These are phyloP conservation scores for Antitype chi DNA, from an alignment of 2,888 invertebrate species.

Conservation along the genomic window DNA sequence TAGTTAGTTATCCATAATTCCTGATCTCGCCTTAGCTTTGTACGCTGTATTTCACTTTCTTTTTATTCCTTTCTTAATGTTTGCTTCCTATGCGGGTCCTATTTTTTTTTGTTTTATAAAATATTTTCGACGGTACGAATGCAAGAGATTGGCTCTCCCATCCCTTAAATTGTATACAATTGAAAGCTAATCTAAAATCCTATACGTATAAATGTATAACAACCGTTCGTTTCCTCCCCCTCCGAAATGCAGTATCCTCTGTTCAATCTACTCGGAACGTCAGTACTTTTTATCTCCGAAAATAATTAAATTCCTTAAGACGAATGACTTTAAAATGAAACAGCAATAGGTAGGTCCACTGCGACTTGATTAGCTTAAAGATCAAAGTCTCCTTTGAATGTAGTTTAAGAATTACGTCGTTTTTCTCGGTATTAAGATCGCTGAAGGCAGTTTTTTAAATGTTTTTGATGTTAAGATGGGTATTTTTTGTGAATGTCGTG, in stretches of 20 bases:
- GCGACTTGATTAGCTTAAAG: constrained; percentile 71
- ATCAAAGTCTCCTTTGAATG: constrained; percentile 71
- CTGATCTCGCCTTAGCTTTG: not conserved
- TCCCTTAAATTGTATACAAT: constrained; percentile 4
- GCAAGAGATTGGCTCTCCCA: too few relatives aligned
- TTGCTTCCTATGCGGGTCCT: too few relatives aligned
- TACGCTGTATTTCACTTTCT: not conserved
- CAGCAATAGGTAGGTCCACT: constrained; percentile 62
- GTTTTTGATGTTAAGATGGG: not conserved
- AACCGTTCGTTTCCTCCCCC: constrained; percentile 7
- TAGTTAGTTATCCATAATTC: too few relatives aligned
- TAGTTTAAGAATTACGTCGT: constrained; percentile 41
- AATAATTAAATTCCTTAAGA: constrained; percentile 74
- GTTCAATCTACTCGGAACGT: constrained; percentile 21
- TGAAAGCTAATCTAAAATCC: constrained; percentile 38
- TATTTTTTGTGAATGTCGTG: not conserved
- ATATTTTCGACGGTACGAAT: not conserved
- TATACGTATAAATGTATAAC: constrained; percentile 9
- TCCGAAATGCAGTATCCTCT: constrained; percentile 48
- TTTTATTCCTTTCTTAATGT: not conserved
- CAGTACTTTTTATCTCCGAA: constrained; percentile 52
- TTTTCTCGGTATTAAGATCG: constrained; percentile 3
- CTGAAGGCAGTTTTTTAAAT: constrained; percentile 7
- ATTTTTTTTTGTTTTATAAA: not conserved
- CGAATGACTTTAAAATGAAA: constrained; percentile 70